Percentiles rank a stretch among this genome's conserved stretches.
Evolutionary conservation across 1,140 invertebrate species (phyloP).

Genomic region (Orius insidiosus): DNA sequence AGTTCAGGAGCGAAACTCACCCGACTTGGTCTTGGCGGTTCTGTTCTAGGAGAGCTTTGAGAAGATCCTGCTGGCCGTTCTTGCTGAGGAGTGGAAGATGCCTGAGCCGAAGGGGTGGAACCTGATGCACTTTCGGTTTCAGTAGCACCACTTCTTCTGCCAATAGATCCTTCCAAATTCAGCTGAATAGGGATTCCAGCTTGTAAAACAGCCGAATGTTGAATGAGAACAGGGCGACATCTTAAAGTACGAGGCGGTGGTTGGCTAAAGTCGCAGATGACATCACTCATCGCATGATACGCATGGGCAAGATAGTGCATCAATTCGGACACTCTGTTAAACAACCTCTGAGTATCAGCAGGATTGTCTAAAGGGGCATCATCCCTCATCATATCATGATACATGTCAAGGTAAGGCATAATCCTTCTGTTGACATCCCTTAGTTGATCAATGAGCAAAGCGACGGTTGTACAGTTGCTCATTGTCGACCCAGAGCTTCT

Average conservation of each 20-base stretch:
- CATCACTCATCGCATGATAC: conserved; percentile 73
- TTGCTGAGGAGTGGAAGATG: too few species aligned
- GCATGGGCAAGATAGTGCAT: conserved; percentile 73
- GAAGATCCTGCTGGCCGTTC: too few species aligned
- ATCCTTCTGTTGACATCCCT: conserved; percentile 39
- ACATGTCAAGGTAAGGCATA: conserved; percentile 40
- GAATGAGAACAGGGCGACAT: conserved; percentile 51
- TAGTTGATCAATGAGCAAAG: conserved; percentile 38
- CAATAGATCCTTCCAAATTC: too few species aligned
- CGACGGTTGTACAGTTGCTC: conserved; percentile 31
- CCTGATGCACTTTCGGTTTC: too few species aligned
- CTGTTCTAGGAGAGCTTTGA: too few species aligned
- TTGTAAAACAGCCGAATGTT: conserved; percentile 41
- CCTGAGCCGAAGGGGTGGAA: too few species aligned
- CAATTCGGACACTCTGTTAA: conserved; percentile 54
- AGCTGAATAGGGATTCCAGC: conserved; percentile 42
- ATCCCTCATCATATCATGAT: conserved; percentile 35
- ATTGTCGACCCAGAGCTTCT: background rate
- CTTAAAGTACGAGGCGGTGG: conserved; percentile 48
- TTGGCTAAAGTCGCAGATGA: conserved; percentile 51
- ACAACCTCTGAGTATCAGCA: conserved; percentile 40
- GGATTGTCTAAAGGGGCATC: conserved; percentile 36
- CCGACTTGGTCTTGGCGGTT: too few species aligned
- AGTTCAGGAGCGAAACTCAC: background rate
- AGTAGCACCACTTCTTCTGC: too few species aligned